Percentiles rank a stretch among this genome's conserved stretches.
Conservation (phyloP, 1,140 invertebrate species). For the Cataglyphis hispanica region DNA sequence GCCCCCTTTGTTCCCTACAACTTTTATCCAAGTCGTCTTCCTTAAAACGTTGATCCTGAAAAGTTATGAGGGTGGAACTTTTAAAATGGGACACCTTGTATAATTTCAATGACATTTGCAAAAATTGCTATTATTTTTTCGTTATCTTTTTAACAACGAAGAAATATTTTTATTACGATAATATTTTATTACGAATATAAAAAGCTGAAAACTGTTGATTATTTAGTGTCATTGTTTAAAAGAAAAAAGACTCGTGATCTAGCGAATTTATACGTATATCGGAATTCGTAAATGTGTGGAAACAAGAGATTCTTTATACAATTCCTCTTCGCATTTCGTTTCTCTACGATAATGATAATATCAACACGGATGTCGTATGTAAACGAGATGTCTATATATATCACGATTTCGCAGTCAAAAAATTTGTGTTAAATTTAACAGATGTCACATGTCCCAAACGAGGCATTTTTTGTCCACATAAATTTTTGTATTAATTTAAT, state of each 20-base stretch:
- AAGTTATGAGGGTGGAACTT: too few relatives aligned
- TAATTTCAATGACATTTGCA: not conserved
- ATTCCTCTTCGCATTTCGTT: slow-evolving; percentile 19
- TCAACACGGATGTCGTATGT: not conserved
- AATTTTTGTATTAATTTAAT: too few relatives aligned
- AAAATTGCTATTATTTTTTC: not conserved
- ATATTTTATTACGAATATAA: too few relatives aligned
- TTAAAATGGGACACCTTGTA: too few relatives aligned
- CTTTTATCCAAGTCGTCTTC: too few relatives aligned
- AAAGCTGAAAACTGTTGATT: not conserved
- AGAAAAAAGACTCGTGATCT: not conserved
- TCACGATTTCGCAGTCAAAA: not conserved
- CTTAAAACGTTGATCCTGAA: too few relatives aligned
- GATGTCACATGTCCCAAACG: too few relatives aligned
- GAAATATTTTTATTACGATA: slow-evolving; percentile 11
- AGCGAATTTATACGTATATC: slow-evolving; percentile 5
- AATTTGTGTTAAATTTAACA: too few relatives aligned
- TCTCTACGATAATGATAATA: slow-evolving; percentile 28
- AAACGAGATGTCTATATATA: not conserved
- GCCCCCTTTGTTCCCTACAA: too few relatives aligned
- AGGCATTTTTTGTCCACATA: too few relatives aligned
- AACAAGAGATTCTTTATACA: slow-evolving; percentile 36
- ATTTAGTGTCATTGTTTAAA: slow-evolving; percentile 24
- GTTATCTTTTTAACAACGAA: not conserved
- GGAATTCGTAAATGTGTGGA: not conserved